Evolutionary conservation across 1,140 invertebrate species (phyloP).

Genomic region (Olivierus martensii): DNA sequence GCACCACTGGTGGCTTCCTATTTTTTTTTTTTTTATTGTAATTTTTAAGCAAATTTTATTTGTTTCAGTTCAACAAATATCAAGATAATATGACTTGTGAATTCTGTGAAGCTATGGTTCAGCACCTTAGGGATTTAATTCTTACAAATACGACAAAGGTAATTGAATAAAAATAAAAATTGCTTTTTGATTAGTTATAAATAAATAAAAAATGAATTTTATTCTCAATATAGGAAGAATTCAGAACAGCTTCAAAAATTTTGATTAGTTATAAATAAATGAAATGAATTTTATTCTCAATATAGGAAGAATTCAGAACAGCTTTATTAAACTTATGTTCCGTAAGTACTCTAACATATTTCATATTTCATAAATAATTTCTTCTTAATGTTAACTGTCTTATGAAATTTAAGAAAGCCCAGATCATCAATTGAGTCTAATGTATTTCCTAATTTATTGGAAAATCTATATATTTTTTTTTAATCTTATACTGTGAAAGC

Average conservation of each 20-base stretch:
- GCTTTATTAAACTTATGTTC: constrained; percentile 47
- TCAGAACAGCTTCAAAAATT: constrained; percentile 9
- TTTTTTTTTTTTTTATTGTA: too few relatives aligned
- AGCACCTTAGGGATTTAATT: constrained; percentile 59
- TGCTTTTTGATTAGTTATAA: too few relatives aligned
- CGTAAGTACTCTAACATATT: too few relatives aligned
- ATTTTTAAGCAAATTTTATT: not conserved
- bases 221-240: constrained; percentile 20
- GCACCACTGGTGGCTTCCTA: too few relatives aligned
- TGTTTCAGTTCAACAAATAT: not conserved
- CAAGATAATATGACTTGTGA: constrained; percentile 56
- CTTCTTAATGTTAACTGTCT: too few relatives aligned
- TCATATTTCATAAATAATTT: too few relatives aligned
- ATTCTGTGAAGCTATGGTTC: constrained; percentile 36
- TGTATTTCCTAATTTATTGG: too few relatives aligned
- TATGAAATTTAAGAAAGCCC: too few relatives aligned
- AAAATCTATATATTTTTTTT: too few relatives aligned
- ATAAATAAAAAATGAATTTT: constrained; percentile 57
- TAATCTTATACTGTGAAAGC: too few relatives aligned
- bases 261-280: too few relatives aligned
- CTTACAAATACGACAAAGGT: constrained; percentile 67
- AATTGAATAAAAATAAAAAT: constrained; percentile 14
- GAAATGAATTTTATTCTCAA: constrained; percentile 1
- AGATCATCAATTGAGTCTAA: too few relatives aligned
- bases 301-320: constrained; percentile 15